Evolutionary conservation across 2,113 vertebrate genomes (phyloP).

Genomic region (Actenoides hombroni): DNA sequence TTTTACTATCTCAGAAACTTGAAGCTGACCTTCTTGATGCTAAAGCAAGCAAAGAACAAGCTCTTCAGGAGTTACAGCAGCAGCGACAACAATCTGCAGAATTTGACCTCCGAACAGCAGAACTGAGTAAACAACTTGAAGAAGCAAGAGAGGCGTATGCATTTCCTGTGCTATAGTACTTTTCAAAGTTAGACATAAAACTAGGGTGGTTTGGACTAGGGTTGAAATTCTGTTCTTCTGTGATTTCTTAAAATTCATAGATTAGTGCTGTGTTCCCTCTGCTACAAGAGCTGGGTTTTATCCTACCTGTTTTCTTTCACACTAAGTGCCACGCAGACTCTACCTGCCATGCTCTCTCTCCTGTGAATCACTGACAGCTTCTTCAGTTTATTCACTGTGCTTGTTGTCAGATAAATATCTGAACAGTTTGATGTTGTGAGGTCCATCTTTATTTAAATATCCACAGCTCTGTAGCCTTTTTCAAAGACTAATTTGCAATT

Average conservation of each 20-base stretch:
- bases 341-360: not conserved
- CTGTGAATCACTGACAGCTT: not conserved
- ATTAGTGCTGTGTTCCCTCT: not conserved
- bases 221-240: not conserved
- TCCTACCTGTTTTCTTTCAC: not conserved
- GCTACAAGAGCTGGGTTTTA: not conserved
- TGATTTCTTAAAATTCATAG: not conserved
- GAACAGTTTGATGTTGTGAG: not conserved
- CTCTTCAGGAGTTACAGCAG: conserved; percentile 79
- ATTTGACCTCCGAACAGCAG: conserved; percentile 78
- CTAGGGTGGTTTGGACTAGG: not conserved
- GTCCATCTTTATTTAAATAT: not conserved
- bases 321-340: not conserved
- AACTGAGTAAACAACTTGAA: conserved; percentile 82
- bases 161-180: not conserved
- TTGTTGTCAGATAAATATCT: not conserved
- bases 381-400: not conserved
- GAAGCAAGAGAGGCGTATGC: conserved; percentile 86
- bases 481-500: not conserved
- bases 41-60: conserved; percentile 81
- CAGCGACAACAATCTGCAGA: conserved; percentile 80
- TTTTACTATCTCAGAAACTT: conserved; percentile 83
- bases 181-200: not conserved
- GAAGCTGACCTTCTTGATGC: conserved; percentile 83
- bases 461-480: not conserved